phyloP scores from a whole-genome alignment of 2,888 invertebrate genomes.

The Andrena hattorfiana region DNA sequence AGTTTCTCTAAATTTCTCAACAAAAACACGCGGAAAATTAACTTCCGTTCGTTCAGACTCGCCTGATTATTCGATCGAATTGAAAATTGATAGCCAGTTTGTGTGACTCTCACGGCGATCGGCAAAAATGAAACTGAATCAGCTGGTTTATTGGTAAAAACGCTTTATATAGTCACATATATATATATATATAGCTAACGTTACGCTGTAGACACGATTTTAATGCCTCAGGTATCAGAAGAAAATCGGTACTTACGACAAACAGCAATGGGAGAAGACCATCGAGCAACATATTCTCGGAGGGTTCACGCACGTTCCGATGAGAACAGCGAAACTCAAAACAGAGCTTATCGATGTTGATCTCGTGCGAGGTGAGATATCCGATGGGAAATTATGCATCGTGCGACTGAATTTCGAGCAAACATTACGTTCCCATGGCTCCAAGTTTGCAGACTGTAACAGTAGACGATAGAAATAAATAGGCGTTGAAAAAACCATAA shows the following conservation, averaged over 20 bases:
- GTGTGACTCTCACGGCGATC: conserved; percentile 53
- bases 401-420: no score
- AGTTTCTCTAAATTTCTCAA: conserved; percentile 49
- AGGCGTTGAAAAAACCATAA: no score
- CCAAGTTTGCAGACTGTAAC: no score
- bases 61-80: conserved; percentile 46
- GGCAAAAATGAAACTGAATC: conserved; percentile 71
- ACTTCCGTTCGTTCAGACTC: conserved; percentile 34
- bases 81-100: conserved; percentile 48
- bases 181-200: no score
- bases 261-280: conserved; percentile 98
- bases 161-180: not conserved
- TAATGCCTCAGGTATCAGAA: conserved; percentile 92
- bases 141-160: conserved; percentile 75
- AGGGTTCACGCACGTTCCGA: conserved; percentile 93
- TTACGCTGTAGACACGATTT: not conserved
- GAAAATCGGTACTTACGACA: conserved; percentile 98
- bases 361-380: conserved; percentile 93
- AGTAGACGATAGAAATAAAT: no score
- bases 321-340: conserved; percentile 92
- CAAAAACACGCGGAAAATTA: conserved; percentile 55
- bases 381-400: not conserved
- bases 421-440: not conserved
- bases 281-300: conserved; percentile 96
- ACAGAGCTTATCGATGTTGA: conserved; percentile 98